Base-by-base conservation (phyloP, 1,140 invertebrate genomes). In the Nebria ingens region DNA sequence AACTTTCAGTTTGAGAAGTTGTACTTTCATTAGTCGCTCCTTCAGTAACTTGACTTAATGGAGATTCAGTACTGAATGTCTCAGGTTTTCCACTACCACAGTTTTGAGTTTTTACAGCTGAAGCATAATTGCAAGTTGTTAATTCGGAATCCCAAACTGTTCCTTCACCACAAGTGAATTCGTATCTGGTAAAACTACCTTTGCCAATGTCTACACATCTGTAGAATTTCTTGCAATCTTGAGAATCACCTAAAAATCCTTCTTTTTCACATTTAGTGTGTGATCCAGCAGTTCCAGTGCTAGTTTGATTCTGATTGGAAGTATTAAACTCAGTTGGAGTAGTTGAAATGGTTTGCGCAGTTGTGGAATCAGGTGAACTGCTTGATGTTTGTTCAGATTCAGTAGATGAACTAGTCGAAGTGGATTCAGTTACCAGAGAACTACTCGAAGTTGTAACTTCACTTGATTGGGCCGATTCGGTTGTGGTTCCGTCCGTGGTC, bases 141-240 rank as follows among this genome's bases (percentile, higher is more conserved):
- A 76, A 65, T 2, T 77, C 67, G 52, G 79, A 75, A 71, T 89
- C 85, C 83, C 84, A 89, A 56, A 86, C 78, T 6, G 86, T 89
- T 57, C 82, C 80, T 42, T 75, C 72, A 17, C 79, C 81, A 65
- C 86, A 89, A 11, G 73, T 74, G 69, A 84, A 89, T 61, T 85
- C 79, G 61, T 83, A 82, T 65, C 75, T 79, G 52, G 71, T 77
- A 58, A 76, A 85, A 1, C 73, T 73, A 74, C 77, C 73, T 66
- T 53, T 55, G 12, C 78, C 78, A 57, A 80, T 76, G 54, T 75
- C 74, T 17, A 89, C 82, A 70, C 87, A 90, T 69, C 86, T 78
- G 64, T 87, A 87, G 67, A 89, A 90, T 67, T 85, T 86, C 57
- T 72, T 79, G 64, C 88, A 91, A 64, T 90, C 78, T 57, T 75